Base-by-base conservation (phyloP, 2,113 vertebrate species). In the Planiliza haematocheilus region DNA sequence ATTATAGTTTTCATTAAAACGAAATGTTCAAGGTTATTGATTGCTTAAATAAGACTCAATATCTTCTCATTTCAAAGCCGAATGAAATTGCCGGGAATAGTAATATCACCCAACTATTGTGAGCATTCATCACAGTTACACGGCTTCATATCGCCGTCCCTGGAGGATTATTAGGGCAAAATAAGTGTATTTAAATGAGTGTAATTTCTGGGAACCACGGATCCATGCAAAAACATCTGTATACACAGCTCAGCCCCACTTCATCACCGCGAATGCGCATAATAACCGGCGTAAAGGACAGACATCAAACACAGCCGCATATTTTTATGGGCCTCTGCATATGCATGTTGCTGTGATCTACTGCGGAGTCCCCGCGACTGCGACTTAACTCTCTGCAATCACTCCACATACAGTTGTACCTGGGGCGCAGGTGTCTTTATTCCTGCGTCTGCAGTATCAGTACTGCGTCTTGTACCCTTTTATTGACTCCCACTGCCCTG, bases 1-100 rank as follows among this genome's bases (percentile, higher is more conserved):
- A 94, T 94, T 89, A 94, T 94, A 91, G 93, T 94, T 94, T 94
- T 94, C 93, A 94, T 94, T 94, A 94, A 92, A 93, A 85, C 61
- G 24, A 91, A 93, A 93, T 92, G 91, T 88, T 93, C 86, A 80
- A 72, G 77, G 88, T 94, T 93, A 94, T 93, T 93, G 91, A 94
- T 93, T 92, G 89, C 89, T 91, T 92, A 93, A 93, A 94, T 94
- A 93, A 93, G 88, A 90, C 93, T 90, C 88, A 85, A 91, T 93
- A 92, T 90, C 86, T 88, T 89, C 88, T 86, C 82, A 88, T 93
- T 93, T 91, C 87, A 83, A 89, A 88, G 79, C 89, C 38, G 42
- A 90, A 90, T 92, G 85, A 92, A 93, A 93, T 89, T 92, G 89
- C 89, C 60, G n/a, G 48, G 79, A 91, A 93, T 86, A 83, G 88